phyloP scores from a whole-genome alignment of 1,140 invertebrate genomes.

The Probaryconus sp. region DNA sequence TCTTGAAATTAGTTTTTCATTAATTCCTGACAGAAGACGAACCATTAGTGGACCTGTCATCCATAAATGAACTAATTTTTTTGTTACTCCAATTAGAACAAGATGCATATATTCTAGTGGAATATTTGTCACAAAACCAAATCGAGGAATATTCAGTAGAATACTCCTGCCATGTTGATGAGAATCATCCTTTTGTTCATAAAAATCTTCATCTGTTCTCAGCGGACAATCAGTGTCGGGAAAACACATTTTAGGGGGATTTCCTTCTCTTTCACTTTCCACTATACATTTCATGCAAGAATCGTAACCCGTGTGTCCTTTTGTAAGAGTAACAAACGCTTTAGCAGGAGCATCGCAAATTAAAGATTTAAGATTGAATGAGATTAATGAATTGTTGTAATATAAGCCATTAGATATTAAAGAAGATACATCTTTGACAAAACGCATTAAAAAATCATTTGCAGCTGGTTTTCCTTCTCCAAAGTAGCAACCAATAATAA shows the following conservation, averaged over 20 bases:
- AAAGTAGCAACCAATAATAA: conserved; percentile 26
- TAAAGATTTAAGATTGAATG: conserved; percentile 53
- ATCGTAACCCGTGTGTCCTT: conserved; percentile 67
- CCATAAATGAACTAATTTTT: conserved; percentile 59
- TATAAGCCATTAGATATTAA: not conserved
- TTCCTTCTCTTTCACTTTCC: conserved; percentile 10
- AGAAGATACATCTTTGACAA: conserved; percentile 17
- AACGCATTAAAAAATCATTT: conserved; percentile 39
- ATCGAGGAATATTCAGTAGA: conserved; percentile 34
- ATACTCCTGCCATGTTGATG: conserved; percentile 25
- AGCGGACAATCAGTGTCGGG: conserved; percentile 4
- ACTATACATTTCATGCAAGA: conserved; percentile 69
- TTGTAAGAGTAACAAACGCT: conserved; percentile 67
- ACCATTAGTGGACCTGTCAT: conserved; percentile 28
- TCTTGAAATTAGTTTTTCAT: not conserved
- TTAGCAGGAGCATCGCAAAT: conserved; percentile 73
- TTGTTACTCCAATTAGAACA: conserved; percentile 61
- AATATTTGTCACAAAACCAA: conserved; percentile 56
- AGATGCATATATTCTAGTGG: conserved; percentile 63
- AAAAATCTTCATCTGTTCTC: conserved; percentile 32
- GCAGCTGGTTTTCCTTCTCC: conserved; percentile 37
- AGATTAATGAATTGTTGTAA: conserved; percentile 1
- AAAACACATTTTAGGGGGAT: conserved; percentile 23
- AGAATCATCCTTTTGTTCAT: not conserved
- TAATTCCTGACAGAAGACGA: not conserved